A percentile compares a stretch with the other conserved stretches of the same genome.
Evolutionary conservation across 2,797 vertebrate species (phyloP).

Genomic region (Arvicola amphibius): DNA sequence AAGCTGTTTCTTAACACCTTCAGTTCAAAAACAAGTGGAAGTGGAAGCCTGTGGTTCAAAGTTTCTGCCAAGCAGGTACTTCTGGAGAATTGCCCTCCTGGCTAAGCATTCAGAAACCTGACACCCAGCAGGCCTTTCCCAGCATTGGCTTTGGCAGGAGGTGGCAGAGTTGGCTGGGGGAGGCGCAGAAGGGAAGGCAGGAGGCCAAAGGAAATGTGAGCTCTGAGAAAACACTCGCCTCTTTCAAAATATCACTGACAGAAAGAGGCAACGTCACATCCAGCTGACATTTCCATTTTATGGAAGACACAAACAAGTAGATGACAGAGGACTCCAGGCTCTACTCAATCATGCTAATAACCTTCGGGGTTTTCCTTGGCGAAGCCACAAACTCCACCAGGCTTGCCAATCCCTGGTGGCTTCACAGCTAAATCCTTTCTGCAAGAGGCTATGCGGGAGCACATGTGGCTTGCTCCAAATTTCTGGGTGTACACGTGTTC

Average conservation of each 20-base stretch:
- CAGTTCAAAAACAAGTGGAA: not conserved
- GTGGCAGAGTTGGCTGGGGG: not conserved
- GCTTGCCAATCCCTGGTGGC: not conserved
- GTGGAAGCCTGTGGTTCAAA: not conserved
- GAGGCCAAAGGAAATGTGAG: conserved; percentile 30
- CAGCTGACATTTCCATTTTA: conserved; percentile 76
- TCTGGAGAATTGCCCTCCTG: conserved; percentile 28
- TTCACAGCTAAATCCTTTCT: conserved; percentile 20
- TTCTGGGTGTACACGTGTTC: not conserved
- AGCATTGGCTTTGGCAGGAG: not conserved
- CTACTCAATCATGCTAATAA: conserved; percentile 73
- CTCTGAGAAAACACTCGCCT: conserved; percentile 64
- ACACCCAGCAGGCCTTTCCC: not conserved
- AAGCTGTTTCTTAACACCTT: not conserved
- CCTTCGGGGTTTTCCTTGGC: conserved; percentile 52
- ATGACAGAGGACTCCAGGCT: not conserved
- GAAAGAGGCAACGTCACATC: conserved; percentile 58
- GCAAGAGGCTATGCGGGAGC: not conserved
- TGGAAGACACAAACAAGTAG: conserved; percentile 68
- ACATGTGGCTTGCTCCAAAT: not conserved
- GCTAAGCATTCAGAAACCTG: conserved; percentile 40
- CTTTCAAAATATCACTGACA: conserved; percentile 75
- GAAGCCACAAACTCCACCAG: conserved; percentile 61
- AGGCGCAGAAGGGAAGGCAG: not conserved
- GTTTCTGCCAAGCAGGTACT: not conserved